A percentile compares a stretch with the other conserved stretches of the same genome.
Evolutionary conservation across 2,113 vertebrate species (phyloP).

Genomic region (Panurus biarmicus): DNA sequence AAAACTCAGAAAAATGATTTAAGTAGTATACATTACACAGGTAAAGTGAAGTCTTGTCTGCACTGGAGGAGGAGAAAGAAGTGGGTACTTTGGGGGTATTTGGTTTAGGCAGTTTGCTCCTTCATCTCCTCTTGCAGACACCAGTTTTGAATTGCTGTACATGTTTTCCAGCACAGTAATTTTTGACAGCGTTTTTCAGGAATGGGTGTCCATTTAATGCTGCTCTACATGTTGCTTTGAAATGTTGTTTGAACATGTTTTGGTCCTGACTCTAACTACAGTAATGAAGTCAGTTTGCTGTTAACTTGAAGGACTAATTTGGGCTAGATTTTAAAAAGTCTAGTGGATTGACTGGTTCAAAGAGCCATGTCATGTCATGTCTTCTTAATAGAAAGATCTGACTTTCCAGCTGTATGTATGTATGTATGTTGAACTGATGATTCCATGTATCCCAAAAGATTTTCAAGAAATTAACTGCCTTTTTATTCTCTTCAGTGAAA

Average conservation of each 20-base stretch:
- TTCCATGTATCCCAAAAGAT: not conserved
- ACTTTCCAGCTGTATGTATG: not conserved
- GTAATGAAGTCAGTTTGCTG: not conserved
- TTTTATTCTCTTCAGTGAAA: not conserved
- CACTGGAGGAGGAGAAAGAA: not conserved
- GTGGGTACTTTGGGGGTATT: not conserved
- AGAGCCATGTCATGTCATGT: not conserved
- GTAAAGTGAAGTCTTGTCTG: not conserved
- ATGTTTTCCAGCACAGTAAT: fast-evolving
- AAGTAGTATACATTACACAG: fast-evolving
- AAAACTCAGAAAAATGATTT: not conserved
- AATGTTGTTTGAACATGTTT: not conserved
- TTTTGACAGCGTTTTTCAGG: not conserved
- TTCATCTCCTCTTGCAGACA: not conserved
- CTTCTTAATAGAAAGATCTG: not conserved
- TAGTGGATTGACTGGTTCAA: not conserved
- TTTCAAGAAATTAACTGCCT: not conserved
- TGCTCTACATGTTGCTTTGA: not conserved
- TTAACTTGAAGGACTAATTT: not conserved
- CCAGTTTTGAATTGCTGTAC: not conserved
- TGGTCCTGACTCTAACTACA: not conserved
- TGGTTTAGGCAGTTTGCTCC: not conserved
- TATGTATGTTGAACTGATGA: not conserved
- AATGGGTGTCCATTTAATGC: not conserved
- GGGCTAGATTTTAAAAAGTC: not conserved